These are phyloP conservation scores for Meiosimyza platycephala DNA, from an alignment of 2,888 invertebrate genomes.

Conservation along the genomic window DNA sequence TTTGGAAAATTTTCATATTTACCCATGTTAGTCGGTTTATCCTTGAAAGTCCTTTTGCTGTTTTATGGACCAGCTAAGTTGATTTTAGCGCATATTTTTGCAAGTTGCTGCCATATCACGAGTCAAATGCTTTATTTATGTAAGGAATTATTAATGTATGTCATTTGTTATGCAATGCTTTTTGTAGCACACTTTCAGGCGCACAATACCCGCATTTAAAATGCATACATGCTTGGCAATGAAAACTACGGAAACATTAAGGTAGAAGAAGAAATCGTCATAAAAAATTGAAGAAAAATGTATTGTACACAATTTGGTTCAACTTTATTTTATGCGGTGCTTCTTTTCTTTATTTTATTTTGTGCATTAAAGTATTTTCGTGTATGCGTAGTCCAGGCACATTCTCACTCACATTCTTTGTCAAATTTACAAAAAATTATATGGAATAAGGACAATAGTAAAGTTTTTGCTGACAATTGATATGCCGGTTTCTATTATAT, in stretches of 20 bases:
- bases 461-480: no score
- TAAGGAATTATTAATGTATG: constrained; percentile 8
- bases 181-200: constrained; percentile 32
- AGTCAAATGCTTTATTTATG: constrained; percentile 24
- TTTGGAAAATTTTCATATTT: constrained; percentile 10
- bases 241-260: constrained; percentile 28
- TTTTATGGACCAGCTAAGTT: constrained; percentile 22
- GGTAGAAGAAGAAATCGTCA: background rate
- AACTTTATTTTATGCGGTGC: no score
- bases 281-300: no score
- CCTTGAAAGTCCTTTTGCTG: constrained; percentile 22
- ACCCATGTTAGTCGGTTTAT: constrained; percentile 33
- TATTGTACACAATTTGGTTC: no score
- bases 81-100: background rate
- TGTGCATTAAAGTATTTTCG: no score
- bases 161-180: constrained; percentile 26
- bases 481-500: no score
- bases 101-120: background rate
- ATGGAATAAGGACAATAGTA: no score
- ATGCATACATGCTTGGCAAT: constrained; percentile 24
- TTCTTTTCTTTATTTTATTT: no score
- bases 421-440: no score
- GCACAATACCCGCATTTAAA: constrained; percentile 21
- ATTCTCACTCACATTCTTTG: no score
- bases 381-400: no score